Percentiles rank a stretch among this genome's conserved stretches.
phyloP scores from a whole-genome alignment of 2,797 vertebrate genomes.

The Cygnus olor region DNA sequence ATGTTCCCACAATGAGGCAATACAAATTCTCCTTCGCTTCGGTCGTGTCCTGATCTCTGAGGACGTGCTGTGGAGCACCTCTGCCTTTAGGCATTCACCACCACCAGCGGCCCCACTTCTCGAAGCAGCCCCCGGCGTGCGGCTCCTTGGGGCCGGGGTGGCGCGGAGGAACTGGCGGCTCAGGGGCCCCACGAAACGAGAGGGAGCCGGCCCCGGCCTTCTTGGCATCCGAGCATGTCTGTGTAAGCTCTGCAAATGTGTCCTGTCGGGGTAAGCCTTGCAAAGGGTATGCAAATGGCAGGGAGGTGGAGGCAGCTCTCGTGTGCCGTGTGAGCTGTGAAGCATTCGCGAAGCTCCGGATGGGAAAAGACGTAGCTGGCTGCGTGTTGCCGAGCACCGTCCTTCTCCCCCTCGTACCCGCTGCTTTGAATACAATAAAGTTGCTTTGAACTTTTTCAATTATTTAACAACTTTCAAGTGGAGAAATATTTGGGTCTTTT shows the following conservation, averaged over 20 bases:
- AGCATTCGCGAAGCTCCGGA: neutral
- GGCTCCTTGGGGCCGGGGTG: too few species aligned
- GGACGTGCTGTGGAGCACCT: neutral
- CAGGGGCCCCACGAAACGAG: too few species aligned
- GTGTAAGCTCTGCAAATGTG: neutral
- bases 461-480: constrained; percentile 76
- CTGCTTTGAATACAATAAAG: constrained; percentile 63
- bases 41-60: neutral
- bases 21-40: neutral
- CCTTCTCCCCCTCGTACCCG: neutral
- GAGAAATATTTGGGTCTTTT: constrained; percentile 67
- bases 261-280: neutral
- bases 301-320: neutral
- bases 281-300: neutral
- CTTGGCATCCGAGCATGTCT: neutral
- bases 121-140: neutral
- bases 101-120: neutral
- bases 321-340: neutral
- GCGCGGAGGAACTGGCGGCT: too few species aligned
- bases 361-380: neutral
- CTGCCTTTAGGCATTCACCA: neutral
- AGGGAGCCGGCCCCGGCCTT: neutral
- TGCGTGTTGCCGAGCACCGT: neutral
- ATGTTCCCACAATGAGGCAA: neutral
- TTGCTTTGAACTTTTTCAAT: constrained; percentile 72